Evolutionary conservation across 2,113 vertebrate species (phyloP).

Genomic region (Chamaetylas fuelleborni): DNA sequence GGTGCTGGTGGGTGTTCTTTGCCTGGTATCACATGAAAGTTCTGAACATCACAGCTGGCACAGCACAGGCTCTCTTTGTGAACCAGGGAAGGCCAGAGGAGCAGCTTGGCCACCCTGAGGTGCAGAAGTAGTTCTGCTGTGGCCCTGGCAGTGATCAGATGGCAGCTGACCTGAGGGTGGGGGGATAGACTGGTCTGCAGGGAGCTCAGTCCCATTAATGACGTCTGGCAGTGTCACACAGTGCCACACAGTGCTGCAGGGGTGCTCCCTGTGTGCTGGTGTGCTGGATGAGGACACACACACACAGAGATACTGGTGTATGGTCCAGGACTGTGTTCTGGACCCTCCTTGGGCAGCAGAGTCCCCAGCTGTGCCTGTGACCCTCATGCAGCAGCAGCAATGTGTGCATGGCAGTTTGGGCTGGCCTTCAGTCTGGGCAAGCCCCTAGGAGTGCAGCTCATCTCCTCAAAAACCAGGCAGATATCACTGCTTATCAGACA

Average conservation of each 20-base stretch:
- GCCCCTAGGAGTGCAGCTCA: neutral
- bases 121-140: neutral
- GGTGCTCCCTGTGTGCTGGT: neutral
- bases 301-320: neutral
- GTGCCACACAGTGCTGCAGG: neutral
- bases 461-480: neutral
- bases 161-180: neutral
- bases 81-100: neutral
- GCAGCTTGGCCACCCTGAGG: neutral
- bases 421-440: neutral
- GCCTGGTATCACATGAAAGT: neutral
- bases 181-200: neutral
- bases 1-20: neutral
- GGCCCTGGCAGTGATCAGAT: slow-evolving; percentile 17
- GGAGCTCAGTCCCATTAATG: slow-evolving; percentile 44
- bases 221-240: neutral
- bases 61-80: neutral
- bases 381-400: neutral
- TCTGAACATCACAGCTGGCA: neutral
- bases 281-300: neutral
- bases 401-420: neutral
- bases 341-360: neutral
- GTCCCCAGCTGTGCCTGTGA: neutral
- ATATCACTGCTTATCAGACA: neutral
- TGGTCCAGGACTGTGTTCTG: no score